These are phyloP conservation scores for Varanus komodoensis DNA, from an alignment of 2,113 vertebrate genomes.

Conservation along the genomic window DNA sequence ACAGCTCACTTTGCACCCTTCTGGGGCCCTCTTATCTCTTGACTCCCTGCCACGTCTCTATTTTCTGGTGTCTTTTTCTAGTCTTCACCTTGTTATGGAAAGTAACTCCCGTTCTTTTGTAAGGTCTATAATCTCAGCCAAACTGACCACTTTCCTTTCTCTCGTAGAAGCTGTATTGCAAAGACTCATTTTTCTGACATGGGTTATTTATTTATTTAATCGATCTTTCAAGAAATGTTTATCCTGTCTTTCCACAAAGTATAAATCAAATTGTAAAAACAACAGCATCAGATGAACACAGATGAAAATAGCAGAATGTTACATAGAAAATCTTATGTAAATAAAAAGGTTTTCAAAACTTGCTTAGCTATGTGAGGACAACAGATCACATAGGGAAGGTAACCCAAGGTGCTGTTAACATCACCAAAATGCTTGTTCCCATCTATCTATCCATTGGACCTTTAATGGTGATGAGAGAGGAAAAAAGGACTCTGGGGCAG, in stretches of 20 bases:
- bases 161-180: background rate
- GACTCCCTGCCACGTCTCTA: background rate
- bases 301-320: background rate
- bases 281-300: background rate
- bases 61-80: background rate
- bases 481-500: background rate
- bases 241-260: background rate
- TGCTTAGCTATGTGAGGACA: background rate
- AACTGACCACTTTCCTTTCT: background rate
- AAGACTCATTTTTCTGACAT: background rate
- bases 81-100: background rate
- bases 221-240: background rate
- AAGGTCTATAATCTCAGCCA: background rate
- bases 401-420: background rate
- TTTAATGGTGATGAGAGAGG: background rate
- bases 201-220: background rate
- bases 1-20: background rate
- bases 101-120: background rate
- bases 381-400: background rate
- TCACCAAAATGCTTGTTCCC: background rate
- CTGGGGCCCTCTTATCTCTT: background rate
- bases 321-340: background rate
- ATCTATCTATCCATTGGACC: background rate
- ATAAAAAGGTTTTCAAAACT: background rate
- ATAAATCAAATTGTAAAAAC: background rate